Conservation (phyloP, 2,888 invertebrate species). For the Heliconius cydno region DNA sequence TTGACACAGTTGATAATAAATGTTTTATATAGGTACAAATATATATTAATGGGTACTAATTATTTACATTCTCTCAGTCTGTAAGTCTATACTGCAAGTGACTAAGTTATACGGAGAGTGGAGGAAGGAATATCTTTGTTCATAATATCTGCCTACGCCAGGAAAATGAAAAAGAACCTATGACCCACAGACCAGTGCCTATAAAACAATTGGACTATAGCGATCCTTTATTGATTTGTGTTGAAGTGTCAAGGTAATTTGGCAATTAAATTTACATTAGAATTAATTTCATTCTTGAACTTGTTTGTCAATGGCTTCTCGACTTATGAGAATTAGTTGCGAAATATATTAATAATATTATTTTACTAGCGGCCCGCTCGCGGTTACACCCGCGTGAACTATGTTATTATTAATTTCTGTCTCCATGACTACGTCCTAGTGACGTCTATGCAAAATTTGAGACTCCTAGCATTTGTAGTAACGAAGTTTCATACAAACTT, state of each 20-base stretch:
- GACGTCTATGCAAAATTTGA: too few relatives aligned
- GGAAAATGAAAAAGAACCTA: neutral
- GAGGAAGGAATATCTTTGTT: neutral
- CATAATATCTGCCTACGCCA: neutral
- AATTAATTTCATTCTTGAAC: neutral
- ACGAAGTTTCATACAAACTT: too few relatives aligned
- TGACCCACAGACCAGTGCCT: neutral
- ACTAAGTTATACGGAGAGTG: neutral
- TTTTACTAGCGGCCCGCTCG: too few relatives aligned
- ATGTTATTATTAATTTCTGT: too few relatives aligned
- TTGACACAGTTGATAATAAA: too few relatives aligned
- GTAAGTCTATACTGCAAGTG: too few relatives aligned
- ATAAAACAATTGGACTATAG: neutral
- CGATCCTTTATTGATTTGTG: neutral
- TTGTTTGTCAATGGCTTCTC: neutral
- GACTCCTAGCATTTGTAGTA: too few relatives aligned
- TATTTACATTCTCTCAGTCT: neutral
- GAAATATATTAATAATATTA: neutral
- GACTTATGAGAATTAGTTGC: neutral
- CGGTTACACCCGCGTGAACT: too few relatives aligned
- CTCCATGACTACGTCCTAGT: too few relatives aligned
- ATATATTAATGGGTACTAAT: neutral
- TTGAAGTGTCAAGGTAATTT: neutral
- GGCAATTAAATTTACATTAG: neutral
- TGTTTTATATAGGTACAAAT: too few relatives aligned